phyloP scores from a whole-genome alignment of 2,888 invertebrate species.

The Drosophila incognita region DNA sequence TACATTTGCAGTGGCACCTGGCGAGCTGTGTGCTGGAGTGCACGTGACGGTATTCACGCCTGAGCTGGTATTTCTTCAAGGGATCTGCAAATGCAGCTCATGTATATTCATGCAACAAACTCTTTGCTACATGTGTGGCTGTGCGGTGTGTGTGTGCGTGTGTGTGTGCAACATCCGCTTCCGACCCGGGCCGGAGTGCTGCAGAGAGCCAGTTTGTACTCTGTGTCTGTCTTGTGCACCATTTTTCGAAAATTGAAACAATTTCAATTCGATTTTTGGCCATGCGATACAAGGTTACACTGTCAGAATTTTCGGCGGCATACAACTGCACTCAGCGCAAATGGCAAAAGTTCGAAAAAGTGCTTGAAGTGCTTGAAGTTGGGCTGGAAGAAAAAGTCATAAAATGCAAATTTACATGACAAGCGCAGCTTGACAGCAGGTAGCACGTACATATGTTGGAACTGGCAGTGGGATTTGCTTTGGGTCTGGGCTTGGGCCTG shows the following conservation, averaged over 20 bases:
- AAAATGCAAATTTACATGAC: slow-evolving; percentile 67
- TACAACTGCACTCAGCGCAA: slow-evolving; percentile 27
- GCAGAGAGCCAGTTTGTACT: slow-evolving; percentile 18
- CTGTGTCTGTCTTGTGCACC: slow-evolving; percentile 43
- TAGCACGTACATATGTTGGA: background rate
- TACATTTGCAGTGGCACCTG: slow-evolving; percentile 56
- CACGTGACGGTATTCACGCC: slow-evolving; percentile 33
- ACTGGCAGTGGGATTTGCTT: background rate
- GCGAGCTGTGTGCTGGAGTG: slow-evolving; percentile 4
- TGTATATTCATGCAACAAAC: slow-evolving; percentile 50
- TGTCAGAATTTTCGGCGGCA: slow-evolving; percentile 24
- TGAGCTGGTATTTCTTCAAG: slow-evolving; percentile 50
- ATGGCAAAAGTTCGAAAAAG: slow-evolving; percentile 45
- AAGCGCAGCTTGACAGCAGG: slow-evolving; percentile 47
- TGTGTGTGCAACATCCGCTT: slow-evolving; percentile 54
- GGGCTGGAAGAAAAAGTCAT: slow-evolving; percentile 28
- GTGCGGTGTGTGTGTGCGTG: background rate
- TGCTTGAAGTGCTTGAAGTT: slow-evolving; percentile 34
- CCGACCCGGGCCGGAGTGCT: slow-evolving; percentile 28
- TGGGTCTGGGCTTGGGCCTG: background rate
- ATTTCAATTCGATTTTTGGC: slow-evolving; percentile 69
- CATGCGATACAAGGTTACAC: slow-evolving; percentile 23
- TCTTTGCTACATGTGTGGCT: background rate
- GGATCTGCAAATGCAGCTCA: slow-evolving; percentile 48
- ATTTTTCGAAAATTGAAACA: slow-evolving; percentile 75